phyloP scores from a whole-genome alignment of 2,797 vertebrate genomes.

The Xenopus petersii region DNA sequence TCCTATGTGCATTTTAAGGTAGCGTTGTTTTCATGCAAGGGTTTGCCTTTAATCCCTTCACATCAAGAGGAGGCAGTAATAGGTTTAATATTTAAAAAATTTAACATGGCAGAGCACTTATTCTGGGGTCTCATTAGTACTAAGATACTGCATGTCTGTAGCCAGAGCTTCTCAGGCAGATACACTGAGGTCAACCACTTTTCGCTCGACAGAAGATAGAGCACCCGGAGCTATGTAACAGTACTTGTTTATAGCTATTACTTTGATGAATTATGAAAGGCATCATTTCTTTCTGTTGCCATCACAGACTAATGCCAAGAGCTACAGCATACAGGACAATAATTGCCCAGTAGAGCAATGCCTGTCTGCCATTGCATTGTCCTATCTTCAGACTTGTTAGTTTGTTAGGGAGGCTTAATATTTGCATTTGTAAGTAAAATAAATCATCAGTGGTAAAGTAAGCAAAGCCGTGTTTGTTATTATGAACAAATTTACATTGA shows the following conservation, averaged over 20 bases:
- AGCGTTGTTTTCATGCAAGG: too few species aligned
- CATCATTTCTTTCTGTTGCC: constrained; percentile 53
- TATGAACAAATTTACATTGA: too few species aligned
- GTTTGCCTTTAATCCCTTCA: too few species aligned
- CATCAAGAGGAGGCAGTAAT: too few species aligned
- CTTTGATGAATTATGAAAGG: constrained; percentile 53
- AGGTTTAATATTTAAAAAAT: too few species aligned
- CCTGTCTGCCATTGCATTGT: constrained; percentile 26
- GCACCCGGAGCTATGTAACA: constrained; percentile 49
- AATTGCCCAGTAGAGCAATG: constrained; percentile 36
- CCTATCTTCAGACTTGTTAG: constrained; percentile 4
- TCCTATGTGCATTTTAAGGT: too few species aligned
- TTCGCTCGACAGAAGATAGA: constrained; percentile 47
- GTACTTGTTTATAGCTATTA: constrained; percentile 42
- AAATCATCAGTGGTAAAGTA: background rate
- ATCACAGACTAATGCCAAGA: constrained; percentile 49
- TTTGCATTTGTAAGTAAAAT: constrained; percentile 2
- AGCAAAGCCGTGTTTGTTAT: background rate
- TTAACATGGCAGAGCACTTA: constrained; percentile 13
- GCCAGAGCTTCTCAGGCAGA: constrained; percentile 23
- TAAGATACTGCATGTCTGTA: constrained; percentile 23
- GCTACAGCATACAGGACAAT: constrained; percentile 49
- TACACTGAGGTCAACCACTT: constrained; percentile 50
- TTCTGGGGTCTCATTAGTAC: constrained; percentile 22
- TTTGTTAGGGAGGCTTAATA: constrained; percentile 4